Evolutionary conservation across 2,113 vertebrate species (phyloP).

Genomic region (Mesitornis unicolor): DNA sequence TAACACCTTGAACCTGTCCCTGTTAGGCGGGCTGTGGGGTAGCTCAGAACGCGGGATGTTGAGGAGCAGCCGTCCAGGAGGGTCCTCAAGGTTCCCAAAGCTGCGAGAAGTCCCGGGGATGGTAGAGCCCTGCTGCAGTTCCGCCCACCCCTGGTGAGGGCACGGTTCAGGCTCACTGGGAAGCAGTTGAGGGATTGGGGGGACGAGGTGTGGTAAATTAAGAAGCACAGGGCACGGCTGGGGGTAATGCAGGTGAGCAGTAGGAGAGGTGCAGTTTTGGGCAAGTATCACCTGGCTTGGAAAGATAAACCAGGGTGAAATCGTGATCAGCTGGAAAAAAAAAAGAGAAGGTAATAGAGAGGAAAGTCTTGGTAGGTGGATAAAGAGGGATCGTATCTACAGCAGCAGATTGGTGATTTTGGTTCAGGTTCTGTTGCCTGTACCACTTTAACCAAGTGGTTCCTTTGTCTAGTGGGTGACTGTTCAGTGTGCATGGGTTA

Average conservation of each 20-base stretch:
- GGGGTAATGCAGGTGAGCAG: fast-evolving
- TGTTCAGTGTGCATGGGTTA: fast-evolving
- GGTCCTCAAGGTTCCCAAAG: no score
- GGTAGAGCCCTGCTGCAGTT: no score
- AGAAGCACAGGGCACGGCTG: no score
- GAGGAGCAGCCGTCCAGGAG: no score
- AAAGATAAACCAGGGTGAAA: not conserved
- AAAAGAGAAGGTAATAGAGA: not conserved
- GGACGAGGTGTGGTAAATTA: no score
- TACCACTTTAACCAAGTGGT: not conserved
- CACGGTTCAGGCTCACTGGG: not conserved
- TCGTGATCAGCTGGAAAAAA: no score
- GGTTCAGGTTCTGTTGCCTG: not conserved
- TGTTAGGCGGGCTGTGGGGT: no score
- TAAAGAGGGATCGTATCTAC: not conserved
- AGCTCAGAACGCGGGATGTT: fast-evolving
- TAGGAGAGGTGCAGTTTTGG: fast-evolving
- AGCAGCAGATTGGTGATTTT: no score
- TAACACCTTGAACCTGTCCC: not conserved
- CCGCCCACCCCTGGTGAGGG: fast-evolving
- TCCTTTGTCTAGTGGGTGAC: not conserved
- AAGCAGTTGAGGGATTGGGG: fast-evolving
- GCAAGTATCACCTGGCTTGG: no score
- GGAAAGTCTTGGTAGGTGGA: not conserved
- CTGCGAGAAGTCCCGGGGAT: not conserved